phyloP scores from a whole-genome alignment of 1,140 invertebrate species.

The Riptortus pedestris region DNA sequence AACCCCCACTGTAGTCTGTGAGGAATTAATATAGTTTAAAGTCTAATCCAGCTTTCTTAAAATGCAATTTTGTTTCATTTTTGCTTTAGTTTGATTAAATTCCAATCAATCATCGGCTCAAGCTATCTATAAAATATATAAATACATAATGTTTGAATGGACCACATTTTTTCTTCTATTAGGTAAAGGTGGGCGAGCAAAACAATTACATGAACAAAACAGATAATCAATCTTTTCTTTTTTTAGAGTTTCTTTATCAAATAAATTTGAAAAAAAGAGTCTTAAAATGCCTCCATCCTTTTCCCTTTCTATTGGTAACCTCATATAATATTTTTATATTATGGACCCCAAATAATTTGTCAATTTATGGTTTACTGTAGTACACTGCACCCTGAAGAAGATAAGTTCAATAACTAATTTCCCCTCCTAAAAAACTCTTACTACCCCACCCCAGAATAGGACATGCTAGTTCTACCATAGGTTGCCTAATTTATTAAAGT shows the following conservation, averaged over 20 bases:
- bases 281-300: neutral
- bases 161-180: neutral
- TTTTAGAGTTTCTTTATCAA: neutral
- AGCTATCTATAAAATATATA: neutral
- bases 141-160: neutral
- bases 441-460: neutral
- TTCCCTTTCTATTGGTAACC: too few relatives aligned
- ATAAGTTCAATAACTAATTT: neutral
- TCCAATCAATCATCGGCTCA: neutral
- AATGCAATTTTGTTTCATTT: neutral
- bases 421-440: neutral
- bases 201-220: neutral
- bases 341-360: too few relatives aligned
- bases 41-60: neutral
- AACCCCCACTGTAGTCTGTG: neutral
- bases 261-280: neutral
- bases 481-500: neutral
- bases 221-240: neutral
- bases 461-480: neutral
- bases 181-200: neutral
- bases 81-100: neutral
- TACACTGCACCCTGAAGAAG: neutral
- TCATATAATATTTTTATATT: too few relatives aligned
- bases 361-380: too few relatives aligned
- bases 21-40: too few relatives aligned